Conservation (phyloP, 2,888 invertebrate species). For the Habroteleia sp. region DNA sequence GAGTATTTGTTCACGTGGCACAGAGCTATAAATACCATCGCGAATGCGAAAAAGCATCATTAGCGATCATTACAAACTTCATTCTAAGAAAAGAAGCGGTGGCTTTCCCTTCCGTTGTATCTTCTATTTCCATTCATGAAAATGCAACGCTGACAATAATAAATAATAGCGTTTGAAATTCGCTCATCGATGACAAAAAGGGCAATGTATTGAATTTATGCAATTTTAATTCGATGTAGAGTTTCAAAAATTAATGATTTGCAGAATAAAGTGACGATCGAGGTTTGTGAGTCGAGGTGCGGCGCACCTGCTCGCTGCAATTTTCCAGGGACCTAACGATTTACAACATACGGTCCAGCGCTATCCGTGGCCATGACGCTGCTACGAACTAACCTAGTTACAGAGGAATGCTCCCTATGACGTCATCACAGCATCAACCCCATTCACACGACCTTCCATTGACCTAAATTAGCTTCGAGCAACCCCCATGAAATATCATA, state of each 20-base stretch:
- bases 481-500: slow-evolving; percentile 76
- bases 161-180: slow-evolving; percentile 4
- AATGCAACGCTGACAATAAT: slow-evolving; percentile 17
- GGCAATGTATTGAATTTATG: neutral
- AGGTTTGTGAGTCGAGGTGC: slow-evolving; percentile 52
- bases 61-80: slow-evolving; percentile 5
- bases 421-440: slow-evolving; percentile 76
- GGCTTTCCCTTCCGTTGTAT: neutral
- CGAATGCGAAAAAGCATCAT: slow-evolving; percentile 6
- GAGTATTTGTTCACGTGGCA: slow-evolving; percentile 24
- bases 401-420: slow-evolving; percentile 76
- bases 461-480: slow-evolving; percentile 72
- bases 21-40: slow-evolving; percentile 22
- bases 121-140: slow-evolving; percentile 19
- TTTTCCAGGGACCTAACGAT: slow-evolving; percentile 61
- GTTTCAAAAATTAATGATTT: slow-evolving; percentile 37
- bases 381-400: slow-evolving; percentile 76
- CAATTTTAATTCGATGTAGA: neutral
- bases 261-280: slow-evolving; percentile 52
- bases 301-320: slow-evolving; percentile 37
- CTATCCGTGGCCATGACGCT: slow-evolving; percentile 74
- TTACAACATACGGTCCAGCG: slow-evolving; percentile 67
- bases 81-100: slow-evolving; percentile 5
- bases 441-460: slow-evolving; percentile 78
- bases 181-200: neutral